Evolutionary conservation across 2,797 vertebrate species (phyloP).

Genomic region (Alca torda): DNA sequence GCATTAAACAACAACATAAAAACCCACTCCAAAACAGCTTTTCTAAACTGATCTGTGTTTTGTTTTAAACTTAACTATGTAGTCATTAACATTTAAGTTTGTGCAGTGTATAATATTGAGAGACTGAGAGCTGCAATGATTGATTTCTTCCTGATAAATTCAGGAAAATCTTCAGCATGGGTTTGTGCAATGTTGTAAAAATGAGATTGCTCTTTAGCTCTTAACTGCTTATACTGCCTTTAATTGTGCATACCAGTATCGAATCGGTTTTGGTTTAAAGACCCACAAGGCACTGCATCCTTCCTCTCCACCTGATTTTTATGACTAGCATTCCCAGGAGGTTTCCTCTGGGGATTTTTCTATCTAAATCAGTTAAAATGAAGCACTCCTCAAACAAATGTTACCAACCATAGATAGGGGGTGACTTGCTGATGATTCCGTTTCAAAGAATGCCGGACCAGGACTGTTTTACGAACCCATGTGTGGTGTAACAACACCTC

Average conservation of each 20-base stretch:
- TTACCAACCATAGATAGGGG: neutral
- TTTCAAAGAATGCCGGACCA: neutral
- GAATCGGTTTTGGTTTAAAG: neutral
- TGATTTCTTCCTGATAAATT: neutral
- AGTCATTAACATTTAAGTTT: neutral
- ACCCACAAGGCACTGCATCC: neutral
- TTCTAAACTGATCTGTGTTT: neutral
- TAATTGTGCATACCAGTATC: neutral
- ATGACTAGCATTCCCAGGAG: neutral
- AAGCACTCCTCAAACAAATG: neutral
- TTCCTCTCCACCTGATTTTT: neutral
- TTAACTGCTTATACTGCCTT: neutral
- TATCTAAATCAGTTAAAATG: neutral
- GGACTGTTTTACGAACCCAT: neutral
- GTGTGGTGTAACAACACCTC: neutral
- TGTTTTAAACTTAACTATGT: neutral
- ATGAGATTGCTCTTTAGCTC: neutral
- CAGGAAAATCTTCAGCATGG: accelerated
- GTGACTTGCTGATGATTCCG: neutral
- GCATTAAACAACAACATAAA: neutral
- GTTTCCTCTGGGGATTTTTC: neutral
- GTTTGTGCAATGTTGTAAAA: neutral
- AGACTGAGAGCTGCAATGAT: neutral
- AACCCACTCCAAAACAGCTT: neutral
- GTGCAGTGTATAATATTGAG: neutral